Percentiles rank a stretch among this genome's conserved stretches.
Conservation (phyloP, 2,797 vertebrate genomes). For the Caiman crocodilus region DNA sequence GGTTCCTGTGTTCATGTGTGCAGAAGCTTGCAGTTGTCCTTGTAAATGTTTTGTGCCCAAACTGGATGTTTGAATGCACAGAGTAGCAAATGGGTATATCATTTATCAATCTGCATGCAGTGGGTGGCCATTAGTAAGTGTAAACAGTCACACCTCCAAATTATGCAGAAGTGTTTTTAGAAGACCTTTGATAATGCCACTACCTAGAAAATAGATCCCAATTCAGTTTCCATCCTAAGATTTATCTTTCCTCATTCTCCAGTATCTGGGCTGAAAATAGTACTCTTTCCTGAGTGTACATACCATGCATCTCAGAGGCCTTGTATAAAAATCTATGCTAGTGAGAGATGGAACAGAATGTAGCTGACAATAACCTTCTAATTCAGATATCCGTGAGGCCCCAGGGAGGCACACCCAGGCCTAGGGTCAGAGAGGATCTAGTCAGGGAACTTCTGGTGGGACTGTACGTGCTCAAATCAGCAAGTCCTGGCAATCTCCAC, state of each 20-base stretch:
- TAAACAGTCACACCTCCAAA: background rate
- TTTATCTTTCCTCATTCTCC: background rate
- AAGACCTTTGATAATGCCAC: background rate
- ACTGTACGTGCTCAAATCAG: too few species aligned
- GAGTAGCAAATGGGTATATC: background rate
- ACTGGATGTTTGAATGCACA: background rate
- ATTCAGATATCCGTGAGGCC: background rate
- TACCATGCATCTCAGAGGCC: background rate
- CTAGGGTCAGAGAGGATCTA: too few species aligned
- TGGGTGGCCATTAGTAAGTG: background rate
- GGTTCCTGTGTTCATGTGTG: background rate
- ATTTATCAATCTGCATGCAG: background rate
- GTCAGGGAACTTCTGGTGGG: too few species aligned
- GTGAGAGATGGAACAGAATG: background rate
- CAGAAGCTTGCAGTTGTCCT: background rate
- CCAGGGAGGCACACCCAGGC: too few species aligned
- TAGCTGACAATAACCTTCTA: background rate
- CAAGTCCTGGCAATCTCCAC: too few species aligned
- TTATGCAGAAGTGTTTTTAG: background rate
- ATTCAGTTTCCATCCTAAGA: background rate
- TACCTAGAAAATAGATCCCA: background rate
- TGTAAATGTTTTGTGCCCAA: background rate
- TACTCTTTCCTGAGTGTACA: background rate
- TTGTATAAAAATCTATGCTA: background rate
- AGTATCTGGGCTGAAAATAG: background rate